Evolutionary conservation across 2,113 vertebrate species (phyloP).

Genomic region (Erpornis zantholeuca): DNA sequence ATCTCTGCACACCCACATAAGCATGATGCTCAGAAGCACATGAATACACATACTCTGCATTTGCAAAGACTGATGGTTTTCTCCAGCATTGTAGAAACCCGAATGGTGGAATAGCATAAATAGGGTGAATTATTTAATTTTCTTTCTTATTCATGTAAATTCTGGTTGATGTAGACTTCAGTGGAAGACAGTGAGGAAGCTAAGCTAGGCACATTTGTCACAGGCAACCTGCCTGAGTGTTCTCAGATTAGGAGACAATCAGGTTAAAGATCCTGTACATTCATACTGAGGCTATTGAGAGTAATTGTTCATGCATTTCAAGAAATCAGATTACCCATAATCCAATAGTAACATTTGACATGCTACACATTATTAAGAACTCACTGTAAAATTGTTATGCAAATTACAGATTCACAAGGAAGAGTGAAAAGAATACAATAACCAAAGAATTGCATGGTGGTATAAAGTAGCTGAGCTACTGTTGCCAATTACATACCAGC

Average conservation of each 20-base stretch:
- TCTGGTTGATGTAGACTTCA: not conserved
- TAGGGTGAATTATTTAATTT: not conserved
- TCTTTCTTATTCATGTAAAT: not conserved
- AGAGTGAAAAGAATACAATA: not conserved
- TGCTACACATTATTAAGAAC: not conserved
- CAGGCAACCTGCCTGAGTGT: not conserved
- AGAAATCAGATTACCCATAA: conserved; percentile 32
- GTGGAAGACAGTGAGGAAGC: not conserved
- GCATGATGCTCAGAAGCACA: not conserved
- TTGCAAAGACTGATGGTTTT: not conserved
- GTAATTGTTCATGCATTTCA: not conserved
- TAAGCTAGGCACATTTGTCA: not conserved
- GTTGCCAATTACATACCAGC: not conserved
- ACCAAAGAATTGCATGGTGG: not conserved
- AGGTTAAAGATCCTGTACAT: not conserved
- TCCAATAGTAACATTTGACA: not conserved
- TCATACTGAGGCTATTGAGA: not conserved
- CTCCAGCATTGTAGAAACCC: not conserved
- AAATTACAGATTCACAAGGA: conserved; percentile 7
- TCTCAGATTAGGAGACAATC: not conserved
- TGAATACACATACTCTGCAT: accelerated
- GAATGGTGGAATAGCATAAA: not conserved
- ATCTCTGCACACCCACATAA: accelerated
- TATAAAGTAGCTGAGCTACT: not conserved
- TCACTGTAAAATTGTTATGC: not conserved